Evolutionary conservation across 2,113 vertebrate species (phyloP), one percentile per base, ranked within the genome.

Genomic region (Passer montanus): DNA sequence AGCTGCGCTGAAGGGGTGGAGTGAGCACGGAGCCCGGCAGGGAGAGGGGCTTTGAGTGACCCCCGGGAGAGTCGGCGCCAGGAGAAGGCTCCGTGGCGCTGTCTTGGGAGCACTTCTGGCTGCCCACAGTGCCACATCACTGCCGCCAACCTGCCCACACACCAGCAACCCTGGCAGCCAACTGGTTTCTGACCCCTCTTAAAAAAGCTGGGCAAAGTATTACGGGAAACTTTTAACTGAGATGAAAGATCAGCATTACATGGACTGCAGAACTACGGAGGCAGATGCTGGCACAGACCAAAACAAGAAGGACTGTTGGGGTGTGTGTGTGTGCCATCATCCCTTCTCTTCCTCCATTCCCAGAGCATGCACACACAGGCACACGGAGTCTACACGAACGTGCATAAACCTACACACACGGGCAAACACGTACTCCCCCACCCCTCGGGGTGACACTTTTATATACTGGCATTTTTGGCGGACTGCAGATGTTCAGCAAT

Each of bases 221-320:
- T n/a, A 28, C 27, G 82, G 66, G n/a, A 90, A 97, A 98, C 95
- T 98, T 97, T 95, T 30, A 93, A 49, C 84, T 16, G 60, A 96
- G 80, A 37, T 70, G 59, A 91, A 83, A 59, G 35, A 76, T 6
- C 44, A 68, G 62, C 82, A 35, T 76, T 12, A 4, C 7, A 9
- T 2, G 53, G 91, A 86, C 60, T 56, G 88, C 53, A 55, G 49
- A 90, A 73, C 12, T 52, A 82, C 3, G 35, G 84, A 90, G 93
- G 68, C 7, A 91, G 95, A 35, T 91, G 76, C 44, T 64, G 90
- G 69, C 69, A 89, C 95, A 53, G 59, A 89, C 62, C 63, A 53
- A 41, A 94, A 9, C 59, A 43, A 22, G 41, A 37, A 33, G 39
- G 81, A 35, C 77, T 63, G 62, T 27, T 39, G 49, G 74, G n/a